These are phyloP conservation scores for Nicator chloris DNA, from an alignment of 2,113 vertebrate genomes.

Conservation along the genomic window DNA sequence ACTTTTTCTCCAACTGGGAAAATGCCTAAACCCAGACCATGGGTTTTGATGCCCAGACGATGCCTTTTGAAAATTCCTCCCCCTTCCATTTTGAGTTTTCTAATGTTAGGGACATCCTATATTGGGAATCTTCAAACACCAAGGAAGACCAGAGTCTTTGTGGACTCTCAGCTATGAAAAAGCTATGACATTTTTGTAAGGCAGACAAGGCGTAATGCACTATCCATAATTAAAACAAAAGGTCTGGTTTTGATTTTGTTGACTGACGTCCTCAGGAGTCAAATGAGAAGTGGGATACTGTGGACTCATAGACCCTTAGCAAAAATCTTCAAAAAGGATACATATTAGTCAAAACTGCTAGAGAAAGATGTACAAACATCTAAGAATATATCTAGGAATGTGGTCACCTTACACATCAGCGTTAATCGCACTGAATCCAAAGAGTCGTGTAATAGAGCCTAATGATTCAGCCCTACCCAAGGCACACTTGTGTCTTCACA, in stretches of 20 bases:
- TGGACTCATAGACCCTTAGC: background rate
- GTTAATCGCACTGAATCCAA: background rate
- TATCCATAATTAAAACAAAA: background rate
- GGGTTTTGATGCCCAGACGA: too few relatives aligned
- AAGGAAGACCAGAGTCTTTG: background rate
- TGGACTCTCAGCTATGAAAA: background rate
- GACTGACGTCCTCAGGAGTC: background rate
- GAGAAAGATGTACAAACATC: background rate
- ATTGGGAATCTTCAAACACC: background rate
- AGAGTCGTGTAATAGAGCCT: rapidly evolving
- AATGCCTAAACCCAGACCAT: background rate
- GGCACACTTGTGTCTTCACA: background rate
- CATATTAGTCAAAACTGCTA: background rate
- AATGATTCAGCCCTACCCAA: background rate
- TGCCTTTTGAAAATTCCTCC: background rate
- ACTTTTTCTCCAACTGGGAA: background rate
- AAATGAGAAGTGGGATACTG: background rate
- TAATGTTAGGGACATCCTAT: background rate
- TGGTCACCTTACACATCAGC: background rate
- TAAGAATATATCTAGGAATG: background rate
- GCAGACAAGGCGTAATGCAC: background rate
- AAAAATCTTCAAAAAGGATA: background rate
- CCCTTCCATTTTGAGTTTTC: background rate
- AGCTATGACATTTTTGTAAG: background rate
- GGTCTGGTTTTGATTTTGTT: background rate